Base-by-base conservation (phyloP, 2,888 invertebrate genomes). In the Rhingia rostrata region DNA sequence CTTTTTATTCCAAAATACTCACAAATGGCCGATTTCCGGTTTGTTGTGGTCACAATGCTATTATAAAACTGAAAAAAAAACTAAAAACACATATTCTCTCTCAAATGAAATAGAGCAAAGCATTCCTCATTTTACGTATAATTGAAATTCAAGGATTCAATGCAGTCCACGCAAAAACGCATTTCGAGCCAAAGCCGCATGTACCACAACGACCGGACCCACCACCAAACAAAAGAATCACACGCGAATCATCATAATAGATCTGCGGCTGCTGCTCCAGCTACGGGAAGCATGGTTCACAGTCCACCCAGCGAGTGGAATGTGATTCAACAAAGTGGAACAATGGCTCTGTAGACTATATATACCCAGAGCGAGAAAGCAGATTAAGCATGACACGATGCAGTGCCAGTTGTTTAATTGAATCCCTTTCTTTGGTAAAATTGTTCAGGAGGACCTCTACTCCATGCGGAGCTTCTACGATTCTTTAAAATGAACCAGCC, bases 321-420 rank as follows among this genome's bases (percentile, higher is more conserved):
- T 77, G 60, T 56, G 14, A 72, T 56, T 82, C 54, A 72, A 72
- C 78, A 82, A 77, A 67, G 54, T 83, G 49, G 78, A 73, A 83
- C 82, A 83, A 83, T 72, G 35, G 54, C 22, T 37, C 53, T 22
- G 2, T 22, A 47, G 39, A 54, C 33, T n/a, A n/a, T n/a, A n/a
- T 30, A 61, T 4, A 60, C 41, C 41, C 35, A 67, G 61, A 30
- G 33, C 61, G 67, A 10, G n/a, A 33, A 43, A 63, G 5, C 74
- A 79, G 83, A 79, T 84, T 84, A 74, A 84, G 64, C 79, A 79
- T 79, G 74, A 84, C 83, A 84, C 79, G 74, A 79, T 84, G 83
- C 79, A 79, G 74, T 79, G 63, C 51, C 79, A 79, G 83, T 79
- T 84, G 83, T 84, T 84, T 84, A 84, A 79, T 84, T 84, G 83